These are phyloP conservation scores for Pangasius macronema DNA, from an alignment of 2,797 vertebrate genomes.

Conservation along the genomic window DNA sequence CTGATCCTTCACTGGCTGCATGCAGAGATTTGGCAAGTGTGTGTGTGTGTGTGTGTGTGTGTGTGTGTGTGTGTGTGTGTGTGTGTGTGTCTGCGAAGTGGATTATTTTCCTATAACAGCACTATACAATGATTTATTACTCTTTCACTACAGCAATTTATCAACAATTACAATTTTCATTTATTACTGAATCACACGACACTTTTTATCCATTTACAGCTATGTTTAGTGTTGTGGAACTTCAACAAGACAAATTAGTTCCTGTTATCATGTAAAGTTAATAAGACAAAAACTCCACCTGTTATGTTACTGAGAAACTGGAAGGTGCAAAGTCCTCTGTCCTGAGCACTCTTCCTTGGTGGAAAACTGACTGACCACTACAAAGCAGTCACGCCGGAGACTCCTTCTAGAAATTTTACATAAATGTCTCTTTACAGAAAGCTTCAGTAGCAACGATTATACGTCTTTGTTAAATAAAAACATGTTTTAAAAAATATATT, in stretches of 20 bases:
- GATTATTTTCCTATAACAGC: background rate
- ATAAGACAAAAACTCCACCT: background rate
- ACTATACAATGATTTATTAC: background rate
- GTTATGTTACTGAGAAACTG: background rate
- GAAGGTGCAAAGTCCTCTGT: background rate
- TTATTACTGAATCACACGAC: background rate
- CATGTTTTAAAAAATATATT: background rate
- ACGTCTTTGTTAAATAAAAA: background rate
- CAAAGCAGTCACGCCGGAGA: background rate
- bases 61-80: no score
- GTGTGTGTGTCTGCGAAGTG: background rate
- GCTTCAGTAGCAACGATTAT: background rate
- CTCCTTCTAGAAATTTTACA: background rate
- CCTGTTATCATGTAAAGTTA: background rate
- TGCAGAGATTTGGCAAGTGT: background rate
- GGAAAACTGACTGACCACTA: background rate
- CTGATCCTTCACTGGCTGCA: background rate
- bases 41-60: background rate
- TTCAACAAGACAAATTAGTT: background rate
- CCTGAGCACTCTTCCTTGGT: background rate
- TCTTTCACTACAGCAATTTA: background rate
- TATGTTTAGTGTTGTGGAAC: background rate
- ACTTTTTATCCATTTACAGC: background rate
- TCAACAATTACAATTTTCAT: background rate
- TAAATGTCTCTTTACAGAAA: background rate